Percentiles rank a stretch among this genome's conserved stretches.
Evolutionary conservation across 2,113 vertebrate genomes (phyloP).

Genomic region (Entelurus aequoreus): DNA sequence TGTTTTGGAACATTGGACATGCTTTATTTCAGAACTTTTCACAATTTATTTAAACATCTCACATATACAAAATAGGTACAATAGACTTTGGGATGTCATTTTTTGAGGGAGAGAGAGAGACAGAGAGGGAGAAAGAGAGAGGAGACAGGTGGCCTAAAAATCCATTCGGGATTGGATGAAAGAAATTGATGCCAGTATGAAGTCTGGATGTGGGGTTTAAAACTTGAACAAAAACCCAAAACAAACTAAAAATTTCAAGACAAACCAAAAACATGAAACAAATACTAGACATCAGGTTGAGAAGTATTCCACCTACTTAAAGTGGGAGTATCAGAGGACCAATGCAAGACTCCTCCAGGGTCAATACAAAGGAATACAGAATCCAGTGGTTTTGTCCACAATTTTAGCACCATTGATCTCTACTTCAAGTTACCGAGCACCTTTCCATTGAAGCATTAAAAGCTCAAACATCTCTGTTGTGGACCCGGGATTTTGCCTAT

Average conservation of each 20-base stretch:
- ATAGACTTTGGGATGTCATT: constrained; percentile 82
- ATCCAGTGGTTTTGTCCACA: constrained; percentile 77
- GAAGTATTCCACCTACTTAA: constrained; percentile 83
- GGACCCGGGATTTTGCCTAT: constrained; percentile 75
- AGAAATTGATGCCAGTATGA: constrained; percentile 78
- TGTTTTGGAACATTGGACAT: constrained; percentile 98
- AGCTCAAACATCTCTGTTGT: constrained; percentile 73
- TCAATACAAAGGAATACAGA: constrained; percentile 85
- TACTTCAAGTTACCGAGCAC: constrained; percentile 93
- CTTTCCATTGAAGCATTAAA: constrained; percentile 78
- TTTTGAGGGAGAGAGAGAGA: constrained; percentile 61
- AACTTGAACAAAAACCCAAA: constrained; percentile 55
- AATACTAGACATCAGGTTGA: constrained; percentile 69
- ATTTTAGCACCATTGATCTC: constrained; percentile 88
- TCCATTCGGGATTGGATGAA: constrained; percentile 74
- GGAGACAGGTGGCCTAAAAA: constrained; percentile 60
- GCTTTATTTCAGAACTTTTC: constrained; percentile 97
- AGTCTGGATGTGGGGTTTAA: constrained; percentile 68
- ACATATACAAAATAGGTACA: constrained; percentile 99
- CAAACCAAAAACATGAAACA: constrained; percentile 42
- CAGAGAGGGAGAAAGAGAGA: constrained; percentile 45
- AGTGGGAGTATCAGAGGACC: constrained; percentile 73
- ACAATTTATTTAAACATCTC: constrained; percentile 99
- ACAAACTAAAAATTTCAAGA: constrained; percentile 44
- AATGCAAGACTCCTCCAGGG: constrained; percentile 68